Evolutionary conservation across 2,113 vertebrate species (phyloP).

Genomic region (Sebastes fasciatus): DNA sequence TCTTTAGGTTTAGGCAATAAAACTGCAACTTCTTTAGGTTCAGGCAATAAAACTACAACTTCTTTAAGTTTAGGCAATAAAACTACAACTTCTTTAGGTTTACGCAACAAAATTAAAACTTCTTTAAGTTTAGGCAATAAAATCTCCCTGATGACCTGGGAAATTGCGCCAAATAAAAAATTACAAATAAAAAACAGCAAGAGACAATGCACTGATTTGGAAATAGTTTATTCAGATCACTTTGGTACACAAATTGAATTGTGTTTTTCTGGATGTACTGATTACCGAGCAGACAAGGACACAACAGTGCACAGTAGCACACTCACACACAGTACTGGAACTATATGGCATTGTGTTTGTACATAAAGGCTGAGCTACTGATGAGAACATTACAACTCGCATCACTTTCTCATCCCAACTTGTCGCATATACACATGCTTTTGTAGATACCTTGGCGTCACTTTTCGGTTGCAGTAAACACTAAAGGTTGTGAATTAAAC

Average conservation of each 20-base stretch:
- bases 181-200: not conserved
- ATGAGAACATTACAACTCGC: not conserved
- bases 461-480: no score
- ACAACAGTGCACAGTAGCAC: constrained; percentile 20
- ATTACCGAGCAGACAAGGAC: not conserved
- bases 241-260: not conserved
- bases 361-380: not conserved
- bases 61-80: no score
- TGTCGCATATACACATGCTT: no score
- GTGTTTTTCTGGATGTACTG: not conserved
- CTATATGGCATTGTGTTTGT: not conserved
- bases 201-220: not conserved
- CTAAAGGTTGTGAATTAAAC: no score
- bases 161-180: not conserved
- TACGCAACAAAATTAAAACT: no score
- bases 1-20: no score
- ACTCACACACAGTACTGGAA: constrained; percentile 1
- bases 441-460: no score
- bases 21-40: no score
- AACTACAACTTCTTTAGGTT: no score
- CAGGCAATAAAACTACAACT: no score
- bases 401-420: not conserved
- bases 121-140: no score
- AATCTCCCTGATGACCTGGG: not conserved
- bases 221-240: constrained; percentile 17